Base-by-base conservation (phyloP, 2,113 vertebrate genomes). In the Castor canadensis region DNA sequence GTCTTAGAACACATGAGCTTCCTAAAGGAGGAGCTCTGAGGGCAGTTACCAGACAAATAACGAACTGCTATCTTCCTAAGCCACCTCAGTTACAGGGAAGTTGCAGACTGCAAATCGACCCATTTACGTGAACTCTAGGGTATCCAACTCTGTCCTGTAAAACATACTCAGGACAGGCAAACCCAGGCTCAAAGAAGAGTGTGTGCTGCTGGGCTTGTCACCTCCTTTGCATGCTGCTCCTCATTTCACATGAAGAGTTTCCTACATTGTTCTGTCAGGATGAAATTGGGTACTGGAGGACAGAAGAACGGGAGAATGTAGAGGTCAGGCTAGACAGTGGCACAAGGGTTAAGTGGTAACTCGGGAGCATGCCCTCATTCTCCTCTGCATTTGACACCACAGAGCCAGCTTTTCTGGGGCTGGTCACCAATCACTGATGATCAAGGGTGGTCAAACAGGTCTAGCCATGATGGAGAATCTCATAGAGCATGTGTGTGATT, bases 321-420 rank as follows among this genome's bases (percentile, higher is more conserved):
- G 8, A 26, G 30, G 12, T 4, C 15, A 62, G 47, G 12, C 66
- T 35, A 0, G 1, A 19, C 4, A 5, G 62, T 7, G 45, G n/a
- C 19, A 22, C 9, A 26, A 26, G 56, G 28, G 8, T 3, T 22
- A 10, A 60, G 43, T 9, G 3, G 22, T 32, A 3, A 2, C 26
- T 1, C 0, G n/a, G 35, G 38, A 79, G 3, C 0, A 8, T 8
- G 19, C 15, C 62, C 38, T 9, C 1, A 1, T 13, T 9, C 28
- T 35, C 45, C 32, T 10, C 73, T 52, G 16, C 19, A 3, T 71
- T n/a, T 58, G 0, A 0, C 20, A 12, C 22, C 64, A n/a, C 16
- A 1, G 17, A 17, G 79, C 47, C 40, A 28, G 88, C 62, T 49
- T 7, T n/a, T 58, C 87, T 1, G 22, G 1, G 28, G 47, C 73